phyloP scores from a whole-genome alignment of 2,888 invertebrate genomes.

The Cetonia aurata region DNA sequence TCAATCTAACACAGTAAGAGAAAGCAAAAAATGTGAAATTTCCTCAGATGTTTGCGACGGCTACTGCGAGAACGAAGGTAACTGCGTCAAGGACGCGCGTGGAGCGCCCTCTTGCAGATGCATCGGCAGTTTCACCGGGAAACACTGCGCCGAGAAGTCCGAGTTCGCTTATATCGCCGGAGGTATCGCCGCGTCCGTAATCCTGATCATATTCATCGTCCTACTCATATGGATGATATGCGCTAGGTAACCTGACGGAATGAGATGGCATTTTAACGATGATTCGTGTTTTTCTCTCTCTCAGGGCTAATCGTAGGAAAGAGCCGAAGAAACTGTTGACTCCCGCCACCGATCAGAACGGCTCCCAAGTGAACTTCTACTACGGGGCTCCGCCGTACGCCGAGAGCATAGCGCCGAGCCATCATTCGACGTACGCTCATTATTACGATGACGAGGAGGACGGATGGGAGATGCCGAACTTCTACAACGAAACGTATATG shows the following conservation, averaged over 20 bases:
- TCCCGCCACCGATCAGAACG: slow-evolving; percentile 90
- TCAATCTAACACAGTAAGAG: too few species aligned
- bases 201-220: slow-evolving; percentile 92
- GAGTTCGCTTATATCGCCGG: slow-evolving; percentile 96
- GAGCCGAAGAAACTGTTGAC: slow-evolving; percentile 93
- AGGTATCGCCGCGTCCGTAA: slow-evolving; percentile 94
- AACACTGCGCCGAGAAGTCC: slow-evolving; percentile 90
- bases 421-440: slow-evolving; percentile 95
- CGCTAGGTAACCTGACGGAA: slow-evolving; percentile 74
- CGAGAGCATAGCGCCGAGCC: slow-evolving; percentile 94
- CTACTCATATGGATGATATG: slow-evolving; percentile 98
- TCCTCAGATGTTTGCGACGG: slow-evolving; percentile 83
- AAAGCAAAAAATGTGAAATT: neutral
- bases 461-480: slow-evolving; percentile 98
- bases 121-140: slow-evolving; percentile 91
- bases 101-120: slow-evolving; percentile 91
- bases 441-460: slow-evolving; percentile 97
- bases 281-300: slow-evolving; percentile 29
- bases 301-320: slow-evolving; percentile 85
- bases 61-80: slow-evolving; percentile 91
- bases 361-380: slow-evolving; percentile 96
- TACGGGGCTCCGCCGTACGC: slow-evolving; percentile 96
- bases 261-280: neutral
- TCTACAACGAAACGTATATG: slow-evolving; percentile 97
- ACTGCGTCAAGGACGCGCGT: slow-evolving; percentile 85